These are phyloP conservation scores for Trypoxylus dichotomus DNA, from an alignment of 1,140 invertebrate species.

Conservation along the genomic window DNA sequence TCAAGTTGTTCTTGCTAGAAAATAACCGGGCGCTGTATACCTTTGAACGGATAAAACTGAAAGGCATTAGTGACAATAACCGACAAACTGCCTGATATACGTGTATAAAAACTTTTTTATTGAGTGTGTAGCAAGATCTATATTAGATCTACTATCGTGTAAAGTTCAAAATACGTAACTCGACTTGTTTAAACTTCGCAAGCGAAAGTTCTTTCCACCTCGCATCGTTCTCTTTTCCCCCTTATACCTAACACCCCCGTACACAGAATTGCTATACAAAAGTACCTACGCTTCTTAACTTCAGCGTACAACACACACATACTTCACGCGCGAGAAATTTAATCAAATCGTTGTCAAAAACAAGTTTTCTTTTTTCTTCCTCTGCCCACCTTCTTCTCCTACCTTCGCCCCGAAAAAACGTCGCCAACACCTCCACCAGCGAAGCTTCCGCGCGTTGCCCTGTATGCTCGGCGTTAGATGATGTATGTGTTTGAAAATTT, in stretches of 20 bases:
- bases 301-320: not conserved
- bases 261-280: not conserved
- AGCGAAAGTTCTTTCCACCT: not conserved
- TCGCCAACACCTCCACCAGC: too few species aligned
- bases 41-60: too few species aligned
- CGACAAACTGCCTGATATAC: too few species aligned
- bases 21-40: too few species aligned
- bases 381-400: not conserved
- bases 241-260: too few species aligned
- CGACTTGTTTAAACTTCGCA: not conserved
- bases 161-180: not conserved
- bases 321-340: conserved; percentile 5
- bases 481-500: conserved; percentile 30
- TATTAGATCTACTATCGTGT: not conserved
- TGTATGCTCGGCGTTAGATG: conserved; percentile 21
- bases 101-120: too few species aligned
- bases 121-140: too few species aligned
- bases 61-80: too few species aligned
- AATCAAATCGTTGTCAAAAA: conserved; percentile 20
- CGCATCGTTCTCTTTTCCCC: not conserved
- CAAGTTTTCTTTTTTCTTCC: not conserved
- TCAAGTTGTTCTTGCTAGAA: too few species aligned
- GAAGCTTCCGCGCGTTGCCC: not conserved
- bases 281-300: not conserved
- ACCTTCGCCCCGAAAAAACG: too few species aligned